Evolutionary conservation across 2,797 vertebrate genomes (phyloP), one percentile per base, ranked within the genome.

Genomic region (Fratercula arctica): DNA sequence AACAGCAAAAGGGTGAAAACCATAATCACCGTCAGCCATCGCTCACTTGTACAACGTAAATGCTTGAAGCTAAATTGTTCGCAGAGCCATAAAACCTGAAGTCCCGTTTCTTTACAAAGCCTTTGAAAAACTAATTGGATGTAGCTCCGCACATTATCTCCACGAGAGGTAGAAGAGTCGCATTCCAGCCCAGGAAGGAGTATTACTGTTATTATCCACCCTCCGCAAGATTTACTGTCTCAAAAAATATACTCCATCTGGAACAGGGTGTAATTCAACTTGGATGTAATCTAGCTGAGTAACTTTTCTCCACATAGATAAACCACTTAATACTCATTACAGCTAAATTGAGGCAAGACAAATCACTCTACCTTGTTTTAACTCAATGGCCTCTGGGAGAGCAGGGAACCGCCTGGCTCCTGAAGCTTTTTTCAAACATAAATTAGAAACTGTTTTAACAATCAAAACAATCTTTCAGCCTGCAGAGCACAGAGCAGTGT

Each of bases 291-390:
- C 91, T 91, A 88, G 56, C 89, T 70, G 72, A 92, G 80, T 93
- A 96, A 95, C 87, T 94, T 91, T 83, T 94, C 70, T 88, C 76
- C 90, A 96, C 72, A 54, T 29, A 96, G 93, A 95, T 94, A 96
- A 97, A 92, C 82, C 91, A 95, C 91, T 97, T 96, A 95, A 94
- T 95, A 94, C 91, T 97, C 93, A 95, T 92, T 96, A 94, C 74
- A 88, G 91, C 74, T 93, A 94, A 94, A 96, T 50, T 80, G 85
- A 96, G 74, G 67, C 59, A 85, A 90, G 87, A 95, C 83, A 96
- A 96, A 97, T 92, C 89, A 91, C 57, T 89, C 75, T 81, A 92
- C 85, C 86, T 85, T 95, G 53, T 89, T 95, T 95, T 87, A 95
- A 87, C 69, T 93, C 88, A 74, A 63, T 21, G 35, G 87, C 79